Conservation (phyloP, 2,797 vertebrate genomes). For the Pipistrellus nathusii region DNA sequence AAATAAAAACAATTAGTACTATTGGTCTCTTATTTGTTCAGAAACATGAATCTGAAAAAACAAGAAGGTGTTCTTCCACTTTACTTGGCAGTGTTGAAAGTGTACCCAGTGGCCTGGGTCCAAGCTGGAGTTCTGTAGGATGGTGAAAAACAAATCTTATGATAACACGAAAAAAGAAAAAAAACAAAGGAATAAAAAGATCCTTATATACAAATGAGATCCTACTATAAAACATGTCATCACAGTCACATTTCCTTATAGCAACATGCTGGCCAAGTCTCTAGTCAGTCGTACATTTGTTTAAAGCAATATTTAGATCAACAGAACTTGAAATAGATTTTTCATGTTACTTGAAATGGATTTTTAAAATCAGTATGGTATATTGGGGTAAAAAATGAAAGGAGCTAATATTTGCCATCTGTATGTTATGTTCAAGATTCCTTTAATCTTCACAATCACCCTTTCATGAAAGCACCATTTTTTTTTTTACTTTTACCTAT, state of each 20-base stretch:
- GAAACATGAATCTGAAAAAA: constrained; percentile 37
- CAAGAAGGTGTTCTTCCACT: background rate
- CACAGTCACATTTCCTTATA: background rate
- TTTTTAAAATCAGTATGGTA: background rate
- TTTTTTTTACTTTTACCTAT: background rate
- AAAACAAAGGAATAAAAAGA: background rate
- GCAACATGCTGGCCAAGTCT: background rate
- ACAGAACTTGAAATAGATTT: constrained; percentile 6
- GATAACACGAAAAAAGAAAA: background rate
- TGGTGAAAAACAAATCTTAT: constrained; percentile 59
- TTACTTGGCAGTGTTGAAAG: background rate
- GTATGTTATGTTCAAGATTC: background rate
- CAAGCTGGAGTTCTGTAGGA: background rate
- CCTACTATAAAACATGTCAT: background rate
- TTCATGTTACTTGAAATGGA: background rate
- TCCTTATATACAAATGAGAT: background rate
- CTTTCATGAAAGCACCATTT: constrained; percentile 5
- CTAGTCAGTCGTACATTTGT: background rate
- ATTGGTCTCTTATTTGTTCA: constrained; percentile 5
- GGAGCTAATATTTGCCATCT: constrained; percentile 3
- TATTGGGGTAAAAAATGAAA: background rate
- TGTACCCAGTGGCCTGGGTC: background rate
- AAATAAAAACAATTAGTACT: constrained; percentile 20
- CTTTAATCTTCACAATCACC: background rate
- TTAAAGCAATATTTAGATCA: constrained; percentile 50